Conservation (phyloP, 2,888 invertebrate species). For the Cloeon dipterum region DNA sequence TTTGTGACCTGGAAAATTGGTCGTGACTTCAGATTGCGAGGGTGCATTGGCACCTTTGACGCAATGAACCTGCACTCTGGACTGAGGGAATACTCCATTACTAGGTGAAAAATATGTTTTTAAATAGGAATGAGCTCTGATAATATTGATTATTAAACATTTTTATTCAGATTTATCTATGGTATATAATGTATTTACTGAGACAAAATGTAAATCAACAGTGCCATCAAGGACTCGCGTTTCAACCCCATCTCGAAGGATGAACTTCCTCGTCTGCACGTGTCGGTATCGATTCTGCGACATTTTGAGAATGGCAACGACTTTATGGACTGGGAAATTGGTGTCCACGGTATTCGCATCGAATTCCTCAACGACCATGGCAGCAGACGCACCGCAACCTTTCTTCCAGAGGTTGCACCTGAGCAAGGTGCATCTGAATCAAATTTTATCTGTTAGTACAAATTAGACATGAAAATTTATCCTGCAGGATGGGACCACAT, state of each 20-base stretch:
- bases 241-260: conserved; percentile 88
- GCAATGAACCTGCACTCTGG: conserved; percentile 88
- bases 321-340: conserved; percentile 94
- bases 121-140: not conserved
- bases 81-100: conserved; percentile 87
- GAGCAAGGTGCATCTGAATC: too few species aligned
- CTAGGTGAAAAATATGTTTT: too few species aligned
- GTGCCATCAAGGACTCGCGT: conserved; percentile 92
- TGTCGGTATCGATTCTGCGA: conserved; percentile 87
- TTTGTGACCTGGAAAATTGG: conserved; percentile 99
- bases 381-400: conserved; percentile 88
- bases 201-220: too few species aligned
- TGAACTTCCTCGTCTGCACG: conserved; percentile 77
- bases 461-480: conserved; percentile 2
- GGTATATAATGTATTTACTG: not conserved
- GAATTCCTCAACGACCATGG: conserved; percentile 90
- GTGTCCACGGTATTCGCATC: conserved; percentile 91
- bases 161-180: not conserved
- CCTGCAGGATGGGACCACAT: conserved; percentile 89
- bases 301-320: conserved; percentile 91
- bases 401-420: conserved; percentile 90
- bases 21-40: conserved; percentile 78
- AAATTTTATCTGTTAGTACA: too few species aligned
- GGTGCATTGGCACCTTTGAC: conserved; percentile 98
- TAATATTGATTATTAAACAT: not conserved